Evolutionary conservation across 1,140 invertebrate species (phyloP).

Genomic region (Drosophila albomicans): DNA sequence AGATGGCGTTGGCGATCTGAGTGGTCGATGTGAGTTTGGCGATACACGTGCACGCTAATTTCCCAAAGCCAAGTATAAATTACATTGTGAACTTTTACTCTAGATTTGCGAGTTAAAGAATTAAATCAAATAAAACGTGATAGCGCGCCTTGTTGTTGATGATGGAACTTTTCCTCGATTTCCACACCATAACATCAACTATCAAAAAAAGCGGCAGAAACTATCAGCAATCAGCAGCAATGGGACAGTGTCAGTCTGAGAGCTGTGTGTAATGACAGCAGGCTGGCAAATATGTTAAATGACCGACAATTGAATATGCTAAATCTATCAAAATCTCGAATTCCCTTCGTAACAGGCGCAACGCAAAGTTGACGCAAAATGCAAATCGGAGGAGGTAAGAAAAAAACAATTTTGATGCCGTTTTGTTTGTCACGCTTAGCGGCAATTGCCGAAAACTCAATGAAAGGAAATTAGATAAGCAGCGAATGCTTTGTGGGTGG

Average conservation of each 20-base stretch:
- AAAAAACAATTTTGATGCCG: not conserved
- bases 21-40: not conserved
- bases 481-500: not conserved
- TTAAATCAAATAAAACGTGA: constrained; percentile 77
- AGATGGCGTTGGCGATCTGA: no score
- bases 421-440: constrained; percentile 26
- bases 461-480: constrained; percentile 77
- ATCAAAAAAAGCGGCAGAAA: constrained; percentile 8
- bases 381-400: constrained; percentile 42
- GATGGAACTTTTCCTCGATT: constrained; percentile 79
- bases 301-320: constrained; percentile 67
- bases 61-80: constrained; percentile 60
- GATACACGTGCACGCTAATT: constrained; percentile 60
- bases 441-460: constrained; percentile 67
- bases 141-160: constrained; percentile 43
- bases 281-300: constrained; percentile 63
- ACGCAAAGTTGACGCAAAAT: constrained; percentile 56
- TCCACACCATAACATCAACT: constrained; percentile 47
- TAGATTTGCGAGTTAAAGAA: constrained; percentile 64
- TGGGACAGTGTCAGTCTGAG: not conserved
- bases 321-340: constrained; percentile 36
- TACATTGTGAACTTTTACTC: constrained; percentile 77
- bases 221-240: constrained; percentile 2
- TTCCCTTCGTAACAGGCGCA: constrained; percentile 57
- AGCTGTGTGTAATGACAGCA: constrained; percentile 54